Evolutionary conservation across 2,888 invertebrate genomes (phyloP).

Genomic region (Leucophenga maculata): DNA sequence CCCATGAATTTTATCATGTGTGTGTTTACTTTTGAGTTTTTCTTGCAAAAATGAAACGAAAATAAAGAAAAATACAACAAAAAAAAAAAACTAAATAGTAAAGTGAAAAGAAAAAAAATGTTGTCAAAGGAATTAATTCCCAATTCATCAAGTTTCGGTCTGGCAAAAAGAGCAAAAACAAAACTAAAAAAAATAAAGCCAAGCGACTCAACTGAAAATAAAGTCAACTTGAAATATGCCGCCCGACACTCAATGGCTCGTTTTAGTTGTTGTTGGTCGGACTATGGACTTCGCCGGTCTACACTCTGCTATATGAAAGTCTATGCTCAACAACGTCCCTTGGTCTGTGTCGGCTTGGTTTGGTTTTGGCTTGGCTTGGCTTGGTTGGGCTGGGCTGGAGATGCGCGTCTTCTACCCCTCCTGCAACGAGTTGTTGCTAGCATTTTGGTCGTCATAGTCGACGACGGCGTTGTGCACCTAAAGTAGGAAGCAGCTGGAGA

Average conservation of each 20-base stretch:
- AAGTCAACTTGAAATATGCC: constrained; percentile 65
- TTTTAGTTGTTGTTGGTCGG: constrained; percentile 37
- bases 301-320: constrained; percentile 35
- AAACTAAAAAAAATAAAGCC: constrained; percentile 31
- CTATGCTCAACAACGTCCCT: constrained; percentile 25
- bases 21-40: constrained; percentile 9
- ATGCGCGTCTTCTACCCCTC: constrained; percentile 44
- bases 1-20: background rate
- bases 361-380: constrained; percentile 1
- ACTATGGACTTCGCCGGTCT: constrained; percentile 36
- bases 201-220: constrained; percentile 50
- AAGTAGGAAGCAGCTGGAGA: constrained; percentile 18
- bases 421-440: constrained; percentile 7
- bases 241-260: constrained; percentile 37
- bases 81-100: constrained; percentile 5
- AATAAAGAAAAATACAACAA: constrained; percentile 4
- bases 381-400: background rate
- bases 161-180: constrained; percentile 37
- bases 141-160: constrained; percentile 71
- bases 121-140: constrained; percentile 71
- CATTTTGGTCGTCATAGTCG: background rate
- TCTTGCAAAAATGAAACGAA: background rate
- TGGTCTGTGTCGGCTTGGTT: background rate
- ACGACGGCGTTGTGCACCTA: background rate
- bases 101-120: constrained; percentile 46